These are phyloP conservation scores for Enhydra lutris DNA, from an alignment of 2,113 vertebrate species.

Conservation along the genomic window DNA sequence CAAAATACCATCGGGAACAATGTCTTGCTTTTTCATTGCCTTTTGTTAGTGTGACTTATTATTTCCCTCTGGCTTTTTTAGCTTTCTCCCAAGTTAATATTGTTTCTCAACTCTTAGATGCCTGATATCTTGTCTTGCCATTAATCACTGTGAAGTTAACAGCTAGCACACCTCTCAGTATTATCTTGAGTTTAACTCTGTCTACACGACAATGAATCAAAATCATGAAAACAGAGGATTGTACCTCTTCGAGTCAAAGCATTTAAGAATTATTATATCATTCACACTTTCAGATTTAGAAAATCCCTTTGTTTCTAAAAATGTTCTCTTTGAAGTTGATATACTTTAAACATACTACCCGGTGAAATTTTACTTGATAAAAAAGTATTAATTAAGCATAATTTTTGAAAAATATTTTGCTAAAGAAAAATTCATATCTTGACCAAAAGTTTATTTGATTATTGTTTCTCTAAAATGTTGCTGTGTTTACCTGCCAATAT, in stretches of 20 bases:
- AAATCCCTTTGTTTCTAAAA: background rate
- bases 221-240: constrained; percentile 70
- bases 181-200: constrained; percentile 77
- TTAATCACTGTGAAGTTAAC: constrained; percentile 94
- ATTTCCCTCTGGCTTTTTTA: constrained; percentile 82
- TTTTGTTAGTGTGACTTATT: constrained; percentile 78
- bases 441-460: background rate
- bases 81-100: constrained; percentile 79
- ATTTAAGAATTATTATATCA: background rate
- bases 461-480: background rate
- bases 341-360: background rate
- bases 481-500: background rate
- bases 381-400: background rate
- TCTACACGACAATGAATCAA: constrained; percentile 78
- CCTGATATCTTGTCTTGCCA: constrained; percentile 84
- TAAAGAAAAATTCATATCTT: background rate
- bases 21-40: constrained; percentile 50
- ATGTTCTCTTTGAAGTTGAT: background rate
- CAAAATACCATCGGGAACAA: constrained; percentile 58
- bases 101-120: constrained; percentile 77
- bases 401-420: background rate
- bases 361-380: background rate
- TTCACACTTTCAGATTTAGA: constrained; percentile 10
- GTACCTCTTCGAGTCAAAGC: constrained; percentile 55
- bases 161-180: constrained; percentile 80